Base-by-base conservation (phyloP, 2,888 invertebrate genomes). In the Daptonema setosum region DNA sequence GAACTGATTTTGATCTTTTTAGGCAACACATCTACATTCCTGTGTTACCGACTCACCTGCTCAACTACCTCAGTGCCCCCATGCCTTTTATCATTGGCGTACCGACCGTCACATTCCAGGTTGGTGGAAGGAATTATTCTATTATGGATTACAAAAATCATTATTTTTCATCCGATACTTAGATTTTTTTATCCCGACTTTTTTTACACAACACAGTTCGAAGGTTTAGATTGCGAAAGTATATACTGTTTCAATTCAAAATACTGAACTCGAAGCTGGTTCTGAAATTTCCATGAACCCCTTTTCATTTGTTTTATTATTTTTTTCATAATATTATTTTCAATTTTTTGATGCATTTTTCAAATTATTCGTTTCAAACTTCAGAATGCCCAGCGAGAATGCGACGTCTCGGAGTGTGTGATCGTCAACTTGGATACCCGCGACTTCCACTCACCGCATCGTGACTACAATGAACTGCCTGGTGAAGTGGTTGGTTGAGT, bases 21-120 rank as follows among this genome's bases (percentile, higher is more conserved):
- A 73, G 73, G 74, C 93, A 95, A 74, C 91, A 93, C 68, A 87
- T 95, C 69, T 95, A 86, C 73, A 91, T 95, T 73, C 93, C 93
- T 55, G 83, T 95, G 64, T 75, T 93, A 67, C 91, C 93, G 26
- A 79, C 81, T 71, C 81, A 83, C 68, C 78, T 93, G 60, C 81
- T 84, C 63, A 93, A 91, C n/a, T 63, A 64, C 22, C 62, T 64
- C 63, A 73, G 73, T 65, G 95, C 95, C 20, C 95, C 95, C 1
- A 95, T 95, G 93, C 95, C 95, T 52, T 95, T 85, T 76, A 77
- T 95, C 52, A 90, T 95, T 68, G 95, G 95, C 59, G 87, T 93
- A 60, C 91, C 91, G 62, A 79, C 82, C 61, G 79, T 80, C 65
- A 82, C 87, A 55, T 80, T 87, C 75, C 77, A 82, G 79, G 28